phyloP scores from a whole-genome alignment of 30 jellyfish, hydroid and myxozoan genomes.

The Cassiopea xamachana region DNA sequence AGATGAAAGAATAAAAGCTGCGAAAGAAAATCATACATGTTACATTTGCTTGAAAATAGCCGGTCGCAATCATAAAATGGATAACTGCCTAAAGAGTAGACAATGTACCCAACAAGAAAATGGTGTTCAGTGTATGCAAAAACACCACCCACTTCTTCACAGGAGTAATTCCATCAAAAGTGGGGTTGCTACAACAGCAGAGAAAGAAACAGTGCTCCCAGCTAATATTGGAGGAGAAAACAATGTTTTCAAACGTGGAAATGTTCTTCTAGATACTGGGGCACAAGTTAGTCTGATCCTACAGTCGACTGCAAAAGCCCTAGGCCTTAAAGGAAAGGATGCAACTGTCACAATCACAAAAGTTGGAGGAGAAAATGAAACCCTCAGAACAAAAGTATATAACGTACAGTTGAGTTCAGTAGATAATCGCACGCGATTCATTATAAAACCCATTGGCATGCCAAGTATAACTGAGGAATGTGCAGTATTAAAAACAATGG shows the following conservation, averaged over 20 bases:
- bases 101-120: slow-evolving; percentile 30
- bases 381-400: slow-evolving; percentile 40
- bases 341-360: slow-evolving; percentile 44
- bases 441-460: neutral
- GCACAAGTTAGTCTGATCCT: slow-evolving; percentile 66
- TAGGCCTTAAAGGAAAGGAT: slow-evolving; percentile 59
- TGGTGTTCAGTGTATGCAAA: slow-evolving; percentile 42
- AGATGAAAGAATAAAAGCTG: slow-evolving; percentile 49
- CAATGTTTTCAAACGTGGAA: slow-evolving; percentile 55
- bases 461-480: slow-evolving; percentile 3
- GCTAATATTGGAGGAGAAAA: slow-evolving; percentile 63
- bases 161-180: slow-evolving; percentile 12
- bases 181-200: slow-evolving; percentile 60
- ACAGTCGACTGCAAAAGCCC: slow-evolving; percentile 37
- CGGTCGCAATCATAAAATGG: slow-evolving; percentile 55
- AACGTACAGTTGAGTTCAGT: slow-evolving; percentile 20
- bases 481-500: neutral
- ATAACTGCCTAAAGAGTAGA: slow-evolving; percentile 42
- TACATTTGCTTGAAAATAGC: slow-evolving; percentile 63
- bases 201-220: slow-evolving; percentile 37
- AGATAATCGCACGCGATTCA: slow-evolving; percentile 30
- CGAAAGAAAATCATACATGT: slow-evolving; percentile 64
- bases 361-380: slow-evolving; percentile 74
- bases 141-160: slow-evolving; percentile 63
- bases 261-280: slow-evolving; percentile 67